A percentile compares a stretch with the other conserved stretches of the same genome.
Conservation (phyloP, 1,140 invertebrate species). For the Zaprionus capensis region DNA sequence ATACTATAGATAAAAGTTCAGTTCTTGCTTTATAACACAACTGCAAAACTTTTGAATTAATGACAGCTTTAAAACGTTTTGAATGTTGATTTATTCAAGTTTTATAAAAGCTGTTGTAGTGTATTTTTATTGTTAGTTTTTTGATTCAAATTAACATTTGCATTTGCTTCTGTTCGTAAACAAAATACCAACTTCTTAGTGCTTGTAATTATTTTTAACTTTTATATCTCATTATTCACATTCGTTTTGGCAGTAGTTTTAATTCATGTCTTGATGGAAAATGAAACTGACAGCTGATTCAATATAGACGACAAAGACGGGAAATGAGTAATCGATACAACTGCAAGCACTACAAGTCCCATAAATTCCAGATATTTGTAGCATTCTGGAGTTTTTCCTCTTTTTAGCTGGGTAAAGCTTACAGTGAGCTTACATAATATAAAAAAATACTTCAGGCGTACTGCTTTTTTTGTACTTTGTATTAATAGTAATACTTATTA, state of each 20-base stretch:
- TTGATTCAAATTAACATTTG: not conserved
- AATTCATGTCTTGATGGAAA: not conserved
- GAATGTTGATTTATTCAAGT: not conserved
- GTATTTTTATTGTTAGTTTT: not conserved
- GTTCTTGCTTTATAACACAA: constrained; percentile 14
- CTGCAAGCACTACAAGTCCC: no score
- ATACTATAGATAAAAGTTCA: not conserved
- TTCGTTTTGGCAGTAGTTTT: no score
- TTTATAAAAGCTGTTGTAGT: not conserved
- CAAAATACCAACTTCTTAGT: not conserved
- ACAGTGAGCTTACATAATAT: no score
- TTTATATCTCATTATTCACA: no score
- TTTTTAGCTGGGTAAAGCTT: no score
- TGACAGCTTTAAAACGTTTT: not conserved
- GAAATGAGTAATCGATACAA: constrained; percentile 49
- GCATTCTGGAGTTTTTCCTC: no score
- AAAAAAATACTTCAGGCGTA: no score
- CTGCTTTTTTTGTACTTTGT: no score
- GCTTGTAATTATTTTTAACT: not conserved
- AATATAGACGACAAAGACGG: constrained; percentile 13
- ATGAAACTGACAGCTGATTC: constrained; percentile 13
- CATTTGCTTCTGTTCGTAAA: not conserved
- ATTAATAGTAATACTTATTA: no score
- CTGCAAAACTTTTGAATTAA: no score
- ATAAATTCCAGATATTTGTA: no score